phyloP scores from a whole-genome alignment of 2,797 vertebrate species.

The Mormyrus hasselquistii region DNA sequence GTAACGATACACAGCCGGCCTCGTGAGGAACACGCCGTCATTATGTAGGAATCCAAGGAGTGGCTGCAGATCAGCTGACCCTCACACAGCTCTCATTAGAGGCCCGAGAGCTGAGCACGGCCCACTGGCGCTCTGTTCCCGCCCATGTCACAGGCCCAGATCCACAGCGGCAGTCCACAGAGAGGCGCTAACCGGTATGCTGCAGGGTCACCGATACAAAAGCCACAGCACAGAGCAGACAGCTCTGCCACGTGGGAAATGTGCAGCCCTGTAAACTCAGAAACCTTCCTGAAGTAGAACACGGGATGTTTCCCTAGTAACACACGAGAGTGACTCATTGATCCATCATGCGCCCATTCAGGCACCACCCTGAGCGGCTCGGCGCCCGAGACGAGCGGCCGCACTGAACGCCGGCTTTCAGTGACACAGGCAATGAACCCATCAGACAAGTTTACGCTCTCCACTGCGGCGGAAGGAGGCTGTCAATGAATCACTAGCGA shows the following conservation, averaged over 20 bases:
- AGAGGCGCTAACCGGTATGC: neutral
- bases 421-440: slow-evolving; percentile 40
- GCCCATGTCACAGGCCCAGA: neutral
- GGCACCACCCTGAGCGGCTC: neutral
- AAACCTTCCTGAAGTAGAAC: neutral
- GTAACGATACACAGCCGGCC: slow-evolving; percentile 12
- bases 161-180: neutral
- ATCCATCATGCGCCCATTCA: slow-evolving; percentile 1
- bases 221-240: neutral
- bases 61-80: neutral
- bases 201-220: neutral
- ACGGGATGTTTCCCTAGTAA: slow-evolving; percentile 9
- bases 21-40: neutral
- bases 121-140: neutral
- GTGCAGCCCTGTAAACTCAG: neutral
- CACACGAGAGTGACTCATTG: slow-evolving; percentile 22
- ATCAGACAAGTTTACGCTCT: slow-evolving; percentile 48
- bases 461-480: slow-evolving; percentile 32
- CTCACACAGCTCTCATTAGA: slow-evolving; percentile 2
- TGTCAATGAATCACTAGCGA: neutral
- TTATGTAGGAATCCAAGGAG: neutral
- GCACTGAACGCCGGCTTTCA: neutral
- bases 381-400: neutral
- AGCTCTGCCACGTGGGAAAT: neutral
- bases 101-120: slow-evolving; percentile 6